Percentiles rank a stretch among this genome's conserved stretches.
These are phyloP conservation scores for Pachymerium ferrugineum DNA, from an alignment of 2,888 invertebrate genomes.

Conservation along the genomic window DNA sequence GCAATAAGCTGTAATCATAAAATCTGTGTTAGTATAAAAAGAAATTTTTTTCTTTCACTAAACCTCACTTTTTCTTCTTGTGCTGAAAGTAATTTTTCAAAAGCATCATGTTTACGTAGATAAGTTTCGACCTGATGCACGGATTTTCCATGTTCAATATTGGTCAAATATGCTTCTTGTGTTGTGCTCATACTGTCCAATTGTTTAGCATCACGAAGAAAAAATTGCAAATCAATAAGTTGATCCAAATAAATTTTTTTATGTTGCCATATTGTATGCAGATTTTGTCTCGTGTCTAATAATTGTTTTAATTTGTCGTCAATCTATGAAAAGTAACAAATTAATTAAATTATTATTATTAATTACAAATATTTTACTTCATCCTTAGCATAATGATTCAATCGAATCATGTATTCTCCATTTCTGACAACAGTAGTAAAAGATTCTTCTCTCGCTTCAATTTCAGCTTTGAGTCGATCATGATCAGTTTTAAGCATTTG, in stretches of 20 bases:
- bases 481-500: slow-evolving; percentile 77
- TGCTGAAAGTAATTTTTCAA: slow-evolving; percentile 80
- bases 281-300: slow-evolving; percentile 67
- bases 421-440: slow-evolving; percentile 67
- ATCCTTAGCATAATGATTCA: slow-evolving; percentile 66
- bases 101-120: slow-evolving; percentile 88
- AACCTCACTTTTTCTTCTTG: slow-evolving; percentile 72
- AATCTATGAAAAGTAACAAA: slow-evolving; percentile 42
- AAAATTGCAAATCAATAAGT: slow-evolving; percentile 86
- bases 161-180: slow-evolving; percentile 60
- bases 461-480: slow-evolving; percentile 72
- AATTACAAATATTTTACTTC: slow-evolving; percentile 41
- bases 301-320: slow-evolving; percentile 53
- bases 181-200: slow-evolving; percentile 80
- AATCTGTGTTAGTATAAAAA: neutral
- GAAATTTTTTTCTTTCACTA: too few relatives aligned
- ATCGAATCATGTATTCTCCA: slow-evolving; percentile 76
- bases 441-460: slow-evolving; percentile 79
- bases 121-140: slow-evolving; percentile 81
- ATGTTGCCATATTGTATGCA: slow-evolving; percentile 80
- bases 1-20: slow-evolving; percentile 55
- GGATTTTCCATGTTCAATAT: slow-evolving; percentile 44
- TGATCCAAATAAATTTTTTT: slow-evolving; percentile 85
- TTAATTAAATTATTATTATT: neutral
- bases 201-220: slow-evolving; percentile 87